These are phyloP conservation scores for Tragelaphus scriptus DNA, from an alignment of 2,113 vertebrate genomes.

Conservation along the genomic window DNA sequence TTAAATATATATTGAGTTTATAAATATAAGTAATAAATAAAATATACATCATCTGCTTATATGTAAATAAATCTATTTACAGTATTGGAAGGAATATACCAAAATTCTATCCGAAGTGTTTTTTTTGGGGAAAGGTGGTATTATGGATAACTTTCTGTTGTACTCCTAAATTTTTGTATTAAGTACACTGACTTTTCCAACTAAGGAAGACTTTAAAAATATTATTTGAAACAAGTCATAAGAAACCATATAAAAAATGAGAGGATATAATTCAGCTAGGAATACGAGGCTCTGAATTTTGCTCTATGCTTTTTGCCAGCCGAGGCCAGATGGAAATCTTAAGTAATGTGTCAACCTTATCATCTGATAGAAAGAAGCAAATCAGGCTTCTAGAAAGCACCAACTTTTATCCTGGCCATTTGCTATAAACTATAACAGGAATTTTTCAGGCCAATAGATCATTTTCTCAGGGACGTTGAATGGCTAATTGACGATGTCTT, in stretches of 20 bases:
- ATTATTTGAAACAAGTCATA: background rate
- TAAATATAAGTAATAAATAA: background rate
- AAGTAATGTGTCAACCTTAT: background rate
- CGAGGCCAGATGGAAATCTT: background rate
- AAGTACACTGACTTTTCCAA: background rate
- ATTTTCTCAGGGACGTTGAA: background rate
- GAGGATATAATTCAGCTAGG: background rate
- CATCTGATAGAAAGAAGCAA: background rate
- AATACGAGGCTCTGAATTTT: background rate
- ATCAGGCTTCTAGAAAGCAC: background rate
- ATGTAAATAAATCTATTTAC: background rate
- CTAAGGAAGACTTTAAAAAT: background rate
- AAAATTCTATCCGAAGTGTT: background rate
- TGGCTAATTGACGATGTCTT: background rate
- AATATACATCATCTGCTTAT: background rate
- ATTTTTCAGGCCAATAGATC: background rate
- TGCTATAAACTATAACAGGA: background rate
- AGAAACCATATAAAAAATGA: background rate
- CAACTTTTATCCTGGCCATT: background rate
- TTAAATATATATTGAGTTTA: background rate
- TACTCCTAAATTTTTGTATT: background rate
- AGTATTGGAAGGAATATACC: background rate
- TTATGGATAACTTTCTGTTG: background rate
- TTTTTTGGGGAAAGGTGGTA: background rate
- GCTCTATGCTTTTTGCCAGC: background rate